Percentiles rank a stretch among this genome's conserved stretches.
Evolutionary conservation across 2,113 vertebrate species (phyloP).

Genomic region (Anolis sagrei): DNA sequence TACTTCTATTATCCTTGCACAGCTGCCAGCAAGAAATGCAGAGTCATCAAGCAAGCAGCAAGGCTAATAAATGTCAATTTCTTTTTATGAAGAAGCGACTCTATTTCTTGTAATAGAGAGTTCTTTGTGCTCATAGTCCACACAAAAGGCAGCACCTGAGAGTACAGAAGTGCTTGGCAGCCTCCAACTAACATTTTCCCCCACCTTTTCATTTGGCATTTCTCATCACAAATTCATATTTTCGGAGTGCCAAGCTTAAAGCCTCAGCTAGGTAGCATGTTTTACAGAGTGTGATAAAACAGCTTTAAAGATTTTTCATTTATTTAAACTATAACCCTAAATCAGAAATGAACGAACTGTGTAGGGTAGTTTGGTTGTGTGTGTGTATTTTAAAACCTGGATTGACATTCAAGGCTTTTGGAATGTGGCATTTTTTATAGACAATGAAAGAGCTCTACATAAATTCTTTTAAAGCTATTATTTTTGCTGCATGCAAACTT

Average conservation of each 20-base stretch:
- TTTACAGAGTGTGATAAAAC: conserved; percentile 17
- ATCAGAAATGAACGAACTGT: conserved; percentile 1
- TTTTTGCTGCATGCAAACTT: not conserved
- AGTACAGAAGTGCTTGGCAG: not conserved
- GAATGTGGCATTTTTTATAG: conserved; percentile 20
- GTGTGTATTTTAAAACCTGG: not conserved
- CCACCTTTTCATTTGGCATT: not conserved
- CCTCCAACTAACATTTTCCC: not conserved
- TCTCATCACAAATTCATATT: conserved; percentile 28
- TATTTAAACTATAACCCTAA: not conserved
- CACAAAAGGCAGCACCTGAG: conserved; percentile 20
- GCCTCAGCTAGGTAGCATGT: conserved; percentile 21
- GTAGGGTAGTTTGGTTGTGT: conserved; percentile 11
- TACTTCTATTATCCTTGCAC: conserved; percentile 42
- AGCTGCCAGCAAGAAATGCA: conserved; percentile 42
- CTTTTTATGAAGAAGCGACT: conserved; percentile 18
- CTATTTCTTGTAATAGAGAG: conserved; percentile 27
- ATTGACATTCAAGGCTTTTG: conserved; percentile 12
- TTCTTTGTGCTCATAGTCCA: conserved; percentile 45
- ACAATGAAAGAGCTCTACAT: conserved; percentile 8
- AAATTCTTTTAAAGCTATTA: not conserved
- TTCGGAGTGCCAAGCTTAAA: not conserved
- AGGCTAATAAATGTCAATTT: conserved; percentile 38
- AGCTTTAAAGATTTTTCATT: not conserved
- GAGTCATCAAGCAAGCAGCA: conserved; percentile 27